These are phyloP conservation scores for Liodrosophila aerea DNA, from an alignment of 2,888 invertebrate species.

Conservation along the genomic window DNA sequence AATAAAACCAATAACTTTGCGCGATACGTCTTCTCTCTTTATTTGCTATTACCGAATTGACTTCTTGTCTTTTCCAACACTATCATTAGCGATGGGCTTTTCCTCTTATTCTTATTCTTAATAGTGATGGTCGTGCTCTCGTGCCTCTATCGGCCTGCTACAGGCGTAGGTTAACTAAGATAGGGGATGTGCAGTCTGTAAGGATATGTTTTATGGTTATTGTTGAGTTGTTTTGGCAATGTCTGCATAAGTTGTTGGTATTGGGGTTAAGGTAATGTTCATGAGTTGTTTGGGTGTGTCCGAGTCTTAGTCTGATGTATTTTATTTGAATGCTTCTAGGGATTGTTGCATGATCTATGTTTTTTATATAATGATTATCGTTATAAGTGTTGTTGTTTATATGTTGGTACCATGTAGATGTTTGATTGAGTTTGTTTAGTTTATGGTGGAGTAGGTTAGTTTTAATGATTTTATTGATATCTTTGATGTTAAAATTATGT, in stretches of 20 bases:
- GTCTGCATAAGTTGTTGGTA: neutral
- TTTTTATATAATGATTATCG: slow-evolving; percentile 4
- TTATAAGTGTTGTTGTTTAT: slow-evolving; percentile 3
- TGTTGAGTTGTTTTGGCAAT: neutral
- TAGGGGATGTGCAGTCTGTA: neutral
- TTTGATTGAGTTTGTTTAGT: slow-evolving; percentile 3
- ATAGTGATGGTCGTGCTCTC: too few species aligned
- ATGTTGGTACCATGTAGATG: slow-evolving; percentile 4
- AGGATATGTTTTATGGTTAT: slow-evolving; percentile 3
- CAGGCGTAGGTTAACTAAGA: neutral
- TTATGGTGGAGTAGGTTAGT: neutral
- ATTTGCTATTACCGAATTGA: too few species aligned
- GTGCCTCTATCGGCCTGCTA: too few species aligned
- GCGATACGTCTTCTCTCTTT: too few species aligned
- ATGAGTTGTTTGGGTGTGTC: slow-evolving; percentile 1
- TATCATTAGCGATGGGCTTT: too few species aligned
- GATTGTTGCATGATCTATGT: neutral
- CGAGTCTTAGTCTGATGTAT: slow-evolving; percentile 1
- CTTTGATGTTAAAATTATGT: neutral
- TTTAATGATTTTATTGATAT: slow-evolving; percentile 2
- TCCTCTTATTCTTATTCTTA: too few species aligned
- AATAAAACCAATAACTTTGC: too few species aligned
- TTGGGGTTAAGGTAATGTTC: slow-evolving; percentile 1
- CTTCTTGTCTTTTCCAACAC: too few species aligned
- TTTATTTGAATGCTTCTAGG: slow-evolving; percentile 6